Evolutionary conservation across 2,113 vertebrate genomes (phyloP).

Genomic region (Calyptommatus sinebrachiatus): DNA sequence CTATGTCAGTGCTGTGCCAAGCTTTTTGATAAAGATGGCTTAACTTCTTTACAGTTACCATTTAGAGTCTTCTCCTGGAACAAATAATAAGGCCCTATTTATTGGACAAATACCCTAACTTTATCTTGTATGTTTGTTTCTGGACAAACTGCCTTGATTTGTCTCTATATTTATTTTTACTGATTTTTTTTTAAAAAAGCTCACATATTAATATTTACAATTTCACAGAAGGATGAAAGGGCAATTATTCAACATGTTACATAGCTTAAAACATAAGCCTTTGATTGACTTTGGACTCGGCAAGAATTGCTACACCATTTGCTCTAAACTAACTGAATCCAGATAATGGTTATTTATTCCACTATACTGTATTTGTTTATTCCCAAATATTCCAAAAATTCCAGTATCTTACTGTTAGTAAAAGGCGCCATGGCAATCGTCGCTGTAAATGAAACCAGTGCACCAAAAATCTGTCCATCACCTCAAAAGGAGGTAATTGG

Average conservation of each 20-base stretch:
- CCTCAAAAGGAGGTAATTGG: too few relatives aligned
- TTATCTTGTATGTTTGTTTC: background rate
- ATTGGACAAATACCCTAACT: background rate
- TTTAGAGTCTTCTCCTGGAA: slow-evolving; percentile 11
- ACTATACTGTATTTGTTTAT: too few relatives aligned
- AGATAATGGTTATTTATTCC: too few relatives aligned
- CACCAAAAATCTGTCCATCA: too few relatives aligned
- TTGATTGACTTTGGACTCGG: slow-evolving; percentile 12
- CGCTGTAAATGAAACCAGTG: too few relatives aligned
- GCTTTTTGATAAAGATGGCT: slow-evolving; percentile 7
- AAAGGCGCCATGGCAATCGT: too few relatives aligned
- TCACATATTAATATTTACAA: slow-evolving; percentile 11
- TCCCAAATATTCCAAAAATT: too few relatives aligned
- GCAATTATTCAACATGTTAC: background rate
- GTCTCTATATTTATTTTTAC: slow-evolving; percentile 19
- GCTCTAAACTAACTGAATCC: slow-evolving; percentile 18
- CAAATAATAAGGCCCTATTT: background rate
- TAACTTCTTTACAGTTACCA: background rate
- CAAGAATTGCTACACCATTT: slow-evolving; percentile 31
- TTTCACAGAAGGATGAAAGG: slow-evolving; percentile 8
- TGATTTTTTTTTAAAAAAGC: accelerated
- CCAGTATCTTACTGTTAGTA: too few relatives aligned
- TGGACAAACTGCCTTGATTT: slow-evolving; percentile 31
- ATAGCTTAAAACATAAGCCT: slow-evolving; percentile 39
- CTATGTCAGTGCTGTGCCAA: background rate